phyloP scores from a whole-genome alignment of 2,113 vertebrate genomes.

The Cheilinus undulatus region DNA sequence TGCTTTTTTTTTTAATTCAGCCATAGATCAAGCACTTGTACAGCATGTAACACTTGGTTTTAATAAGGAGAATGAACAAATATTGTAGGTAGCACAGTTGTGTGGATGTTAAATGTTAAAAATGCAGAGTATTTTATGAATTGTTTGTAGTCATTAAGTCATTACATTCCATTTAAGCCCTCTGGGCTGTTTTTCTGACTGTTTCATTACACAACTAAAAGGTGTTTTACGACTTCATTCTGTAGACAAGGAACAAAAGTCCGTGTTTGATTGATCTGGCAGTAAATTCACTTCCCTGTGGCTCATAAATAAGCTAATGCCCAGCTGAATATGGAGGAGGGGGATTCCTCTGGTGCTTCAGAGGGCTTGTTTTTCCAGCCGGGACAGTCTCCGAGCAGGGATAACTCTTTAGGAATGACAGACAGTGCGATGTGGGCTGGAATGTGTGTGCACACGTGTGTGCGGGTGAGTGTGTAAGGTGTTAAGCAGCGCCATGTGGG shows the following conservation, averaged over 20 bases:
- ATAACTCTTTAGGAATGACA: slow-evolving; percentile 82
- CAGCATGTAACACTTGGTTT: background rate
- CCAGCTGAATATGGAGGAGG: slow-evolving; percentile 77
- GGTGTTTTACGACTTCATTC: slow-evolving; percentile 75
- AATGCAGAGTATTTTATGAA: background rate
- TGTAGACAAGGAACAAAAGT: slow-evolving; percentile 69
- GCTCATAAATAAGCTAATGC: slow-evolving; percentile 82
- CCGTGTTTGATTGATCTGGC: slow-evolving; percentile 78
- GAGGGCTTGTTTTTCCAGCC: slow-evolving; percentile 75
- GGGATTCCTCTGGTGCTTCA: slow-evolving; percentile 73
- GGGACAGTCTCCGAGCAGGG: slow-evolving; percentile 75
- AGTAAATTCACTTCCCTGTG: slow-evolving; percentile 77
- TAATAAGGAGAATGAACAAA: background rate
- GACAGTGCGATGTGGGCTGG: slow-evolving; percentile 76
- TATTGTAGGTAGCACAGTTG: slow-evolving; percentile 25
- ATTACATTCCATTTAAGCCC: slow-evolving; percentile 71
- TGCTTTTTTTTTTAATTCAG: background rate
- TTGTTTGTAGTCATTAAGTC: slow-evolving; percentile 63
- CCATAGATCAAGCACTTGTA: background rate
- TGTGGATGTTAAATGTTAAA: slow-evolving; percentile 21
- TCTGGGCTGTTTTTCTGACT: slow-evolving; percentile 66
- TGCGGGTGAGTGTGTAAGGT: slow-evolving; percentile 54
- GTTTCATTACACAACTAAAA: slow-evolving; percentile 77
- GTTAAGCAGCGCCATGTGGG: slow-evolving; percentile 81
- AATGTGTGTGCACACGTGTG: slow-evolving; percentile 56